Evolutionary conservation across 2,888 invertebrate genomes (phyloP).

Genomic region (Heliconius erato): DNA sequence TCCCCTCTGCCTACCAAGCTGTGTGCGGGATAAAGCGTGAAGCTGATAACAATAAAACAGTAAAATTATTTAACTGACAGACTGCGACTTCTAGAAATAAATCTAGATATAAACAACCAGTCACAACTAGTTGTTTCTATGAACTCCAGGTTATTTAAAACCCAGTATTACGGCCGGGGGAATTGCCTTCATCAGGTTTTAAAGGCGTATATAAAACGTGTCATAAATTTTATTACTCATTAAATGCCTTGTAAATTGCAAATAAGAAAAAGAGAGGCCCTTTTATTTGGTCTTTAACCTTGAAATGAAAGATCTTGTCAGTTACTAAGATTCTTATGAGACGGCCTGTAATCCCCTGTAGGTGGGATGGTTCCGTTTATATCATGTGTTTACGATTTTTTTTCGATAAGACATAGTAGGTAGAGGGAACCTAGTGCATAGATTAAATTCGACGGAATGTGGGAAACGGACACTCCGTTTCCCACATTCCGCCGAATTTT

Average conservation of each 20-base stretch:
- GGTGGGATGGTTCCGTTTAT: slow-evolving; percentile 36
- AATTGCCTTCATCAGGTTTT: slow-evolving; percentile 35
- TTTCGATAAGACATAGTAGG: no score
- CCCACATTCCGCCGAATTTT: no score
- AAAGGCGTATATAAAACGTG: slow-evolving; percentile 42
- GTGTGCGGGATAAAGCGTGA: no score
- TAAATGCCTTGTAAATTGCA: slow-evolving; percentile 51
- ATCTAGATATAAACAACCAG: background rate
- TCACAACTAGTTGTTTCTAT: background rate
- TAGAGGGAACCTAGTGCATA: no score
- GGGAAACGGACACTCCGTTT: no score
- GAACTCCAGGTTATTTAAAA: slow-evolving; percentile 8
- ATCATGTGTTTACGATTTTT: background rate
- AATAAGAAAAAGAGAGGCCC: slow-evolving; percentile 51
- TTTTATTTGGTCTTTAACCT: slow-evolving; percentile 52
- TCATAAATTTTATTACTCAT: slow-evolving; percentile 49
- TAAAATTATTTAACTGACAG: no score
- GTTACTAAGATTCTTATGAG: slow-evolving; percentile 47
- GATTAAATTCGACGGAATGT: no score
- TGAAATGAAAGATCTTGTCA: slow-evolving; percentile 50
- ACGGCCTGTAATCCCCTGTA: slow-evolving; percentile 42
- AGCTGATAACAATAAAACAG: no score
- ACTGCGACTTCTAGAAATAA: no score
- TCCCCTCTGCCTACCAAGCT: no score
- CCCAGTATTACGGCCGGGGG: slow-evolving; percentile 11